Percentiles rank a stretch among this genome's conserved stretches.
Evolutionary conservation across 2,113 vertebrate species (phyloP).

Genomic region (Oreochromis aureus): DNA sequence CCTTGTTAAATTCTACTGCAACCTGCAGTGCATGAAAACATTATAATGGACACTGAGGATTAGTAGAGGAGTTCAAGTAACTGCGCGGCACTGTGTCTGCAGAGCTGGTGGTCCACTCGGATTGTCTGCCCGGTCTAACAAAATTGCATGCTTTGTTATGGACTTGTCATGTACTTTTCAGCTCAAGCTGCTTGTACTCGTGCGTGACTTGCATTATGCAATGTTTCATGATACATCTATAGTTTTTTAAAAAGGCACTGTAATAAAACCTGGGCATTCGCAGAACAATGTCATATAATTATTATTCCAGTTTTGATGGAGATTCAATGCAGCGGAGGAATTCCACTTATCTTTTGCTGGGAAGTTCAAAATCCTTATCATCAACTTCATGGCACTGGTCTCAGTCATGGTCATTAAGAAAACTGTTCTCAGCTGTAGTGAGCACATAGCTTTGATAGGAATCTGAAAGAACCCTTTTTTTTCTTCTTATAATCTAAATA

Average conservation of each 20-base stretch:
- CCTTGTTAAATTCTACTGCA: neutral
- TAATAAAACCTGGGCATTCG: neutral
- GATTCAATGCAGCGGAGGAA: conserved; percentile 3
- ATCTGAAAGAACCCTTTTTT: neutral
- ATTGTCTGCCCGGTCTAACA: neutral
- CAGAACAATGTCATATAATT: neutral
- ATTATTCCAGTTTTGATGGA: neutral
- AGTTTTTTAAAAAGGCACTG: neutral
- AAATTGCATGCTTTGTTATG: neutral
- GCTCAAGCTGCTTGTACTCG: neutral
- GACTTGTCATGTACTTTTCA: neutral
- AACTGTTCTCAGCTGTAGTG: conserved; percentile 32
- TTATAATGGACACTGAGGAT: neutral
- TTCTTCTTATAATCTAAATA: neutral
- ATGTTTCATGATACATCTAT: neutral
- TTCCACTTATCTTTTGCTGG: neutral
- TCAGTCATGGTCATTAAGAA: conserved; percentile 22
- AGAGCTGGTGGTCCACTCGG: neutral
- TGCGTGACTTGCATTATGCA: neutral
- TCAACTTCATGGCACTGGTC: neutral
- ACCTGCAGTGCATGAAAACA: conserved; percentile 11
- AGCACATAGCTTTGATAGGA: neutral
- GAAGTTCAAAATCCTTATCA: conserved; percentile 10
- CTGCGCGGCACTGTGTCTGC: neutral
- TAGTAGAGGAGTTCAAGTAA: neutral